Base-by-base conservation (phyloP, 1,140 invertebrate species). In the Drosophila neocordata region DNA sequence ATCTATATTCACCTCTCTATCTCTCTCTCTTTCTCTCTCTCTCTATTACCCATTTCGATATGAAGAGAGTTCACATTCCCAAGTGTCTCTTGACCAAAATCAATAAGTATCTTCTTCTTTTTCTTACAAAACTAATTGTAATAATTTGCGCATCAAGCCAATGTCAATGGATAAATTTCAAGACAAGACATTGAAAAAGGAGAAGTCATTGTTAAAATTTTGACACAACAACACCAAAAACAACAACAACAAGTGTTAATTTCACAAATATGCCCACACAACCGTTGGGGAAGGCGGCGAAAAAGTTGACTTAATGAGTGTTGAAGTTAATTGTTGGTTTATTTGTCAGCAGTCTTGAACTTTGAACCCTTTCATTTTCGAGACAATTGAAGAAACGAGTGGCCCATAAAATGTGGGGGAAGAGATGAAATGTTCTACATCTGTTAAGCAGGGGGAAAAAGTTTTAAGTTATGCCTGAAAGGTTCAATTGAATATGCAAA, bases 321-420 rank as follows among this genome's bases (percentile, higher is more conserved):
- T 65, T 78, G 74, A 69, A 84, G 66, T 71, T 81, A 81, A 84
- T 81, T 84, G 81, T 84, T 87, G 77, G 82, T 81, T 81, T 85
- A 84, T 84, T 84, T 84, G 81, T 87, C 69, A 81, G 60, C 69
- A 81, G 60, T 77, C 77, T 87, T 58, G 81, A 84, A 84, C 81
- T 84, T 84, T 84, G 81, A 84, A 84, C 81, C 73, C 73, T 48
- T 63, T 77, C 63, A 58, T 48, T 48, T 48, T 48, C 15, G 63
- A 76, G 80, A 68, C 77, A 81, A 81, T 77, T 81, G 73, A 77
- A 70, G 38, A 56, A 48, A 48, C 41, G 18, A 18, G 53, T 15
- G 52, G n/a, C 2, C n/a, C n/a, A n/a, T n/a, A n/a, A 15, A 31
- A 55, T 35, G 8, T 20, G 13, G 53, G 7, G 44, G 37, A 12